Evolutionary conservation across 2,888 invertebrate species (phyloP).

Genomic region (Orgyia antiqua): DNA sequence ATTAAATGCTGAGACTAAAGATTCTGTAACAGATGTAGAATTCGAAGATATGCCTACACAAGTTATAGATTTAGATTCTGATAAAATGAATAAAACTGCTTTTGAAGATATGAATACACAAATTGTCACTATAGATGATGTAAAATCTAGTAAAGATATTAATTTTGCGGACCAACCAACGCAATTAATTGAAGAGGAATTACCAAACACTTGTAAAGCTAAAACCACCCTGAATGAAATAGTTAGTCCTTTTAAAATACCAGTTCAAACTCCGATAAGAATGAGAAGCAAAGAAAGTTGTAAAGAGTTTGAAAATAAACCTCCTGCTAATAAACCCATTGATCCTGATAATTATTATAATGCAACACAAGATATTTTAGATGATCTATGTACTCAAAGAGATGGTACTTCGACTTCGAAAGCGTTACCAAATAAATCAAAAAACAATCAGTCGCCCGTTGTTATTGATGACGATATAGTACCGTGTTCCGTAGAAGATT

Average conservation of each 20-base stretch:
- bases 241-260: slow-evolving; percentile 56
- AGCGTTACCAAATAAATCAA: slow-evolving; percentile 2
- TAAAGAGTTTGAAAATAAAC: slow-evolving; percentile 18
- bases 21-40: slow-evolving; percentile 47
- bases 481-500: slow-evolving; percentile 34
- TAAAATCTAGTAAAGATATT: slow-evolving; percentile 7
- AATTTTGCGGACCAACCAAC: slow-evolving; percentile 42
- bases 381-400: slow-evolving; percentile 56
- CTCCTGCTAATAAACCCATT: slow-evolving; percentile 10
- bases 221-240: slow-evolving; percentile 24
- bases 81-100: slow-evolving; percentile 8
- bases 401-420: slow-evolving; percentile 14
- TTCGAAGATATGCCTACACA: slow-evolving; percentile 40
- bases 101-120: slow-evolving; percentile 49
- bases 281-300: slow-evolving; percentile 40
- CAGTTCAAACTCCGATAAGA: slow-evolving; percentile 42
- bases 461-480: slow-evolving; percentile 26
- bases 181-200: slow-evolving; percentile 37
- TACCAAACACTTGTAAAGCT: slow-evolving; percentile 9
- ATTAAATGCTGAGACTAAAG: slow-evolving; percentile 16
- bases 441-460: slow-evolving; percentile 1
- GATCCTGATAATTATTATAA: slow-evolving; percentile 48
- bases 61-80: slow-evolving; percentile 21
- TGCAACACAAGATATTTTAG: slow-evolving; percentile 55
- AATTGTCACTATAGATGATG: slow-evolving; percentile 26